Evolutionary conservation across 1,140 invertebrate species (phyloP), one percentile per base, ranked within the genome.

Genomic region (Zaprionus camerounensis): DNA sequence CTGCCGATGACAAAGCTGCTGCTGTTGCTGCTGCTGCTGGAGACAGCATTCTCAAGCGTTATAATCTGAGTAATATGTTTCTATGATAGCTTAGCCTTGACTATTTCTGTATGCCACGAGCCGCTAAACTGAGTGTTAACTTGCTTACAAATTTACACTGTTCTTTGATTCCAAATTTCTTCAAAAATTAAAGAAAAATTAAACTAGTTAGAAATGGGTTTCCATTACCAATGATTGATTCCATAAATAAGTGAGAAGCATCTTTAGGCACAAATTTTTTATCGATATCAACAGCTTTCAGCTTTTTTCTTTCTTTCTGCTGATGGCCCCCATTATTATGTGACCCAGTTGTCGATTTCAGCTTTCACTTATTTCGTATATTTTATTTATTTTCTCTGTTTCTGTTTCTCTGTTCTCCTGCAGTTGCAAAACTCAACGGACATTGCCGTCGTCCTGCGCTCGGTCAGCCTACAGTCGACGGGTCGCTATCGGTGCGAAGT

Each of bases 401-500:
- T 11, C 59, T 56, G 51, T 76, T n/a, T 5, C 76, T 34, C 3
- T 64, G 36, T 70, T 62, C 7, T 38, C 56, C 3, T 36, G 93
- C 94, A 96, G 95, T 83, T 95, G 75, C 94, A 94, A 81, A 95
- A 96, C 81, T 96, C 95, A 1, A 95, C 95, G 71, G 95, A 96
- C 71, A 94, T 93, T 76, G 94, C 93, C 79, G 96, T 97, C 28
- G 94, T 95, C 53, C 92, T 97, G 58, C 93, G 93, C 78, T 94
- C 95, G 63, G 95, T 97, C 65, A 95, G 95, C 80, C 93, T 96
- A 65, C 94, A 95, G 81, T 96, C 95, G 71, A 94, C 94, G 56
- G 96, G 96, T 63, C 93, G 95, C 63, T 97, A 97, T 93, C 94
- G 96, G 83, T 97, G 96, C 88, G 96, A 97, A 92, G 96, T 97